Evolutionary conservation across 2,888 invertebrate genomes (phyloP).

Genomic region (Graphium colonna): DNA sequence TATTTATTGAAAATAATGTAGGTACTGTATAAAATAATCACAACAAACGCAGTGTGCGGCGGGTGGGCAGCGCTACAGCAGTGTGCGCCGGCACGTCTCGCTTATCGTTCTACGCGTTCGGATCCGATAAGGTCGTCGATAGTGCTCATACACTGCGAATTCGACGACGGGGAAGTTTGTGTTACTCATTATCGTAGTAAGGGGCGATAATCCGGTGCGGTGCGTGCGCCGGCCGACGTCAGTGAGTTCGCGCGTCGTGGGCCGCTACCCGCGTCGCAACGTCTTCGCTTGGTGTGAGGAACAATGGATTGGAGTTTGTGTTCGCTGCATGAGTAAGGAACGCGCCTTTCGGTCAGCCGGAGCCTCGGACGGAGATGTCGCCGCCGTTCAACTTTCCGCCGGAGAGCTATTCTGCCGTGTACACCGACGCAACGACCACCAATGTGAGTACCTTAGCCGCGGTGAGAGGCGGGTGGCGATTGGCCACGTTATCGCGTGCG

Average conservation of each 20-base stretch:
- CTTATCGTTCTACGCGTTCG: constrained; percentile 47
- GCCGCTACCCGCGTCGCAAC: constrained; percentile 35
- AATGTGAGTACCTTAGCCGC: constrained; percentile 61
- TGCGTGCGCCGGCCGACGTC: constrained; percentile 45
- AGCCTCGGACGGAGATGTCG: constrained; percentile 45
- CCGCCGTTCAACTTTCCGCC: constrained; percentile 66
- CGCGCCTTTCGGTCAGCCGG: no score
- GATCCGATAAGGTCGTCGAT: constrained; percentile 56
- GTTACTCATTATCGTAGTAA: constrained; percentile 60
- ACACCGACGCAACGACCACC: constrained; percentile 51
- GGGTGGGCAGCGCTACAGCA: constrained; percentile 42
- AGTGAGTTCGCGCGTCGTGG: constrained; percentile 40
- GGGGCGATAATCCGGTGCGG: constrained; percentile 59
- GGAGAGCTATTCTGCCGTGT: constrained; percentile 68
- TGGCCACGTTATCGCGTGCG: constrained; percentile 49
- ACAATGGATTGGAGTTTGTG: constrained; percentile 54
- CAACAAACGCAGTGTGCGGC: constrained; percentile 45
- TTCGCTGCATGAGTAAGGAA: no score
- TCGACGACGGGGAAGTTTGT: constrained; percentile 56
- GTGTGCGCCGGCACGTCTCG: constrained; percentile 45
- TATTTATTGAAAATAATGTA: constrained; percentile 58
- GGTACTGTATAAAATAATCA: constrained; percentile 52
- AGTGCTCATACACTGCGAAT: constrained; percentile 43
- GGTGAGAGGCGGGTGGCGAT: constrained; percentile 39
- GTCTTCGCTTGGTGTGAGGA: constrained; percentile 52